A percentile compares a stretch with the other conserved stretches of the same genome.
phyloP scores from a whole-genome alignment of 2,797 vertebrate genomes.

The Chrosomus eos region DNA sequence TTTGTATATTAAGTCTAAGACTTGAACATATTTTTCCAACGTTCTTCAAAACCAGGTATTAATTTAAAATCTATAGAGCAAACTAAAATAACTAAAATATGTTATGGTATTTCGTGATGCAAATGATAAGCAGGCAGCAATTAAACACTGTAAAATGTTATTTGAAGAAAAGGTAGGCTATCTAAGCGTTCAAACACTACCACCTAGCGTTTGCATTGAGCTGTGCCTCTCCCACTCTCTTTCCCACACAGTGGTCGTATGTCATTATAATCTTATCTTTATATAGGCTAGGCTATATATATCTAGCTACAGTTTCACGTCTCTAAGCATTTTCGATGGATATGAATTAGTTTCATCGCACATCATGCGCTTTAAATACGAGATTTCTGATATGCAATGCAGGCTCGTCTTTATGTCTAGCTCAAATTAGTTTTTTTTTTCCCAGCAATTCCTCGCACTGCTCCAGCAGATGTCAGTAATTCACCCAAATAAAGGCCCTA shows the following conservation, averaged over 20 bases:
- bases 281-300: neutral
- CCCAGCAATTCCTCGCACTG: neutral
- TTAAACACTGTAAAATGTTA: neutral
- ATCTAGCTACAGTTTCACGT: neutral
- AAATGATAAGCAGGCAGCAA: neutral
- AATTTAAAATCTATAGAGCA: neutral
- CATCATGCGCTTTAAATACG: neutral
- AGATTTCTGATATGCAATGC: neutral
- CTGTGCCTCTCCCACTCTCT: neutral
- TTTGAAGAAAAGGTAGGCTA: neutral
- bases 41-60: neutral
- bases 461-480: conserved; percentile 59
- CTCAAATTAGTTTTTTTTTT: neutral
- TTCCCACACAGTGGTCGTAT: neutral
- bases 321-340: neutral
- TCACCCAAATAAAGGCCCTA: neutral
- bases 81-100: neutral
- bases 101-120: neutral
- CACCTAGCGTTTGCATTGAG: conserved; percentile 29
- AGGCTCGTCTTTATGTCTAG: neutral
- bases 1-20: neutral
- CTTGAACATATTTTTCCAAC: neutral
- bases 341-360: neutral
- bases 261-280: neutral
- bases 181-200: conserved; percentile 31